Conservation (phyloP, 2,888 invertebrate genomes). For the Scrobipalpa atriplicella region DNA sequence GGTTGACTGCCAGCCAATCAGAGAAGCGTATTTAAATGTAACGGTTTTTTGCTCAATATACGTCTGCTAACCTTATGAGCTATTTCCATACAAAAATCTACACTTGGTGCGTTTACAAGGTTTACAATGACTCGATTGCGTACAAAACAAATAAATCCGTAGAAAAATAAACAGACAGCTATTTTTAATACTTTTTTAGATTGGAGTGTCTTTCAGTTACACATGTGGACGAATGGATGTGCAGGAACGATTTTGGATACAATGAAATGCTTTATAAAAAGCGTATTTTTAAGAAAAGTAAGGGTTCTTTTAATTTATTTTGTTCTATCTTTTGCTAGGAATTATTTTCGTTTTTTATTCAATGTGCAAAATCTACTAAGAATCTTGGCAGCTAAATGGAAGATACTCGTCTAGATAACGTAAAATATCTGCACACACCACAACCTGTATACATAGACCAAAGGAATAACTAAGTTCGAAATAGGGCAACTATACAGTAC, state of each 20-base stretch:
- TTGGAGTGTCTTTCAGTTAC: slow-evolving; percentile 52
- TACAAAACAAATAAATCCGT: slow-evolving; percentile 54
- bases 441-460: slow-evolving; percentile 27
- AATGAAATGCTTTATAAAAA: background rate
- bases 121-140: slow-evolving; percentile 41
- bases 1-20: slow-evolving; percentile 6
- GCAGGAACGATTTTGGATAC: slow-evolving; percentile 17
- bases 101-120: slow-evolving; percentile 62
- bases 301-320: background rate
- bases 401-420: slow-evolving; percentile 28
- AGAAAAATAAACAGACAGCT: slow-evolving; percentile 71
- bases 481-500: background rate
- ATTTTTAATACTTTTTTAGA: slow-evolving; percentile 57
- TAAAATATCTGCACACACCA: slow-evolving; percentile 30
- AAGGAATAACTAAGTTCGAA: slow-evolving; percentile 16
- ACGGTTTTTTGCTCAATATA: slow-evolving; percentile 19
- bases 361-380: slow-evolving; percentile 24
- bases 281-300: background rate
- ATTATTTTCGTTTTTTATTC: background rate
- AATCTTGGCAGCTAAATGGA: slow-evolving; percentile 28
- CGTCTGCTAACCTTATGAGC: slow-evolving; percentile 53
- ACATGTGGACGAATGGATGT: slow-evolving; percentile 31
- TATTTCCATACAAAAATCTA: slow-evolving; percentile 62
- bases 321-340: no score
- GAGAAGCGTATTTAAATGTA: slow-evolving; percentile 35